Conservation (phyloP, 2,113 vertebrate species). For the Muntiacus muntjak region DNA sequence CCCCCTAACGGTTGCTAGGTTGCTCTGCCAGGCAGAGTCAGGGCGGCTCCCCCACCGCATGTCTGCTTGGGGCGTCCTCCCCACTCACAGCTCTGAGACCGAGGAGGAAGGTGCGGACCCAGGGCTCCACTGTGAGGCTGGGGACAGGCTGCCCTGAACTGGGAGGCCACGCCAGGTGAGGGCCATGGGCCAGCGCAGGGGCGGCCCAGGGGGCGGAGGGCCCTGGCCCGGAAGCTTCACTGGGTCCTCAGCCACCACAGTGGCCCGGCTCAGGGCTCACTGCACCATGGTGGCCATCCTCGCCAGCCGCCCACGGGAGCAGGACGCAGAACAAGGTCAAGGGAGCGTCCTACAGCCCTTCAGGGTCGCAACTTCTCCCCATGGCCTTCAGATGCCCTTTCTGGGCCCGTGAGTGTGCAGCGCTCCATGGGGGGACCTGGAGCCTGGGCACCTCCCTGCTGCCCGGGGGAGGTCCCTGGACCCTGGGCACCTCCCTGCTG, state of each 20-base stretch:
- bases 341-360: background rate
- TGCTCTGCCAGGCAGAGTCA: background rate
- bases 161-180: background rate
- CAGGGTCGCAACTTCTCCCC: fast-evolving
- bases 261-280: background rate
- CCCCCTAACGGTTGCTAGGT: fast-evolving
- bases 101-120: background rate
- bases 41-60: fast-evolving
- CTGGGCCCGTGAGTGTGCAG: fast-evolving
- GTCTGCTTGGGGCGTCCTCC: background rate
- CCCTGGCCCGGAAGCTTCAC: fast-evolving
- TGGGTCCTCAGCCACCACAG: fast-evolving
- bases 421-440: background rate
- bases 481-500: no score
- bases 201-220: background rate
- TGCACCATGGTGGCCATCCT: fast-evolving
- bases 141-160: fast-evolving
- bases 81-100: background rate
- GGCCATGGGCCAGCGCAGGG: fast-evolving
- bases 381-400: fast-evolving
- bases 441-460: no score
- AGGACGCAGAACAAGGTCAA: background rate
- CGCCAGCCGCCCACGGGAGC: fast-evolving
- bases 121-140: fast-evolving
- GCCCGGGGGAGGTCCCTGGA: background rate